Percentiles rank a stretch among this genome's conserved stretches.
These are phyloP conservation scores for Sicus ferrugineus DNA, from an alignment of 2,888 invertebrate species.

Conservation along the genomic window DNA sequence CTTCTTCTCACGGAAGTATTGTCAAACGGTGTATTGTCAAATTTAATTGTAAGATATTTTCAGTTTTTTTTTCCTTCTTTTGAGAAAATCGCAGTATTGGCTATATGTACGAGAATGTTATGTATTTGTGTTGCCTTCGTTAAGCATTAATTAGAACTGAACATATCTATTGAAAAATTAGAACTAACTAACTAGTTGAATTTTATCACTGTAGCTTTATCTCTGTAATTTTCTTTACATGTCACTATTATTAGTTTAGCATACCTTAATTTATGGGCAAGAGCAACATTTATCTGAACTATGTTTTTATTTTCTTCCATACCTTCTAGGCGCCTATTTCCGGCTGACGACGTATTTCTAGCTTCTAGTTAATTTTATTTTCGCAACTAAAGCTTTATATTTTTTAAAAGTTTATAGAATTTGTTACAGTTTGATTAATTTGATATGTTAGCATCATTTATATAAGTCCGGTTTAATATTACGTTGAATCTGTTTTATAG, in stretches of 20 bases:
- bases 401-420: constrained; percentile 12
- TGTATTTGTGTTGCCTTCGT: too few relatives aligned
- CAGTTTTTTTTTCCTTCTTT: too few relatives aligned
- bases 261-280: constrained; percentile 21
- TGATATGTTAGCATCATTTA: neutral
- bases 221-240: neutral
- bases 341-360: constrained; percentile 36
- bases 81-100: too few relatives aligned
- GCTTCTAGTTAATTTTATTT: constrained; percentile 35
- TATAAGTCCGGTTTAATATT: neutral
- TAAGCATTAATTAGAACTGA: too few relatives aligned
- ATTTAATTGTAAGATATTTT: too few relatives aligned
- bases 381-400: constrained; percentile 25
- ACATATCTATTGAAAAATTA: too few relatives aligned
- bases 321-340: constrained; percentile 42
- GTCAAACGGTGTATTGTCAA: too few relatives aligned
- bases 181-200: too few relatives aligned
- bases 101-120: too few relatives aligned
- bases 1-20: too few relatives aligned
- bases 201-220: too few relatives aligned
- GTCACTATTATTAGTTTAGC: neutral
- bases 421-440: neutral
- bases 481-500: neutral
- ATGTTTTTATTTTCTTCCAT: constrained; percentile 33
- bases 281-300: constrained; percentile 9